Evolutionary conservation across 2,113 vertebrate species (phyloP), one percentile per base, ranked within the genome.

Genomic region (Daubentonia madagascariensis): DNA sequence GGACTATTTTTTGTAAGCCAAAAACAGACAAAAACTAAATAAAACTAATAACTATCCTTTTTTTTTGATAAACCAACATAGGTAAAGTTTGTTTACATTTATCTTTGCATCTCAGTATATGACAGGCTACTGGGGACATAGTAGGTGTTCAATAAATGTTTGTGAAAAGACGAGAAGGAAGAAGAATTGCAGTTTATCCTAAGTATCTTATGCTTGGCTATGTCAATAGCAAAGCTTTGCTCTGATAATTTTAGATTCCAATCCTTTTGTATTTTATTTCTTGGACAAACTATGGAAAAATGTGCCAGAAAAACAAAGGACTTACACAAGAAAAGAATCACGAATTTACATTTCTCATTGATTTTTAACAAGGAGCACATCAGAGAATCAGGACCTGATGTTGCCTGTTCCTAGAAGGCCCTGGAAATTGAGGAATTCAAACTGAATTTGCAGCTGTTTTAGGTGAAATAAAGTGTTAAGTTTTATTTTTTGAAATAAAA

Each of bases 171-270:
- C 18, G 37, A 5, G 8, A 94, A 89, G 59, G 43, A 76, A 94
- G 16, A 8, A 43, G 54, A 80, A 50, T 28, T 65, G 3, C 28
- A 78, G 6, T 81, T 84, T 96, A 72, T 61, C 63, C 37, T 35
- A 45, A 93, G 48, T 91, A 35, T 32, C 88, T 63, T 72, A n/a
- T 57, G 17, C 20, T 81, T 59, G 30, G 35, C 11, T 80, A 30
- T 89, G 72, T 65, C 48, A 89, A 76, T 43, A 72, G 3, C 5
- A 89, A 65, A 76, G 37, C 61, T 87, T 37, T 8, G 6, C 32
- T 88, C 54, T 85, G 45, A 52, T 83, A 86, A 30, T 65, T 93
- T 76, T 76, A 91, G 28, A 72, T 92, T 90, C 85, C 30, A 92
- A 18, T 78, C 30, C 25, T 89, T 90, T 92, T 75, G 25, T 54